Base-by-base conservation (phyloP, 2,888 invertebrate genomes). In the Desoria tigrina region DNA sequence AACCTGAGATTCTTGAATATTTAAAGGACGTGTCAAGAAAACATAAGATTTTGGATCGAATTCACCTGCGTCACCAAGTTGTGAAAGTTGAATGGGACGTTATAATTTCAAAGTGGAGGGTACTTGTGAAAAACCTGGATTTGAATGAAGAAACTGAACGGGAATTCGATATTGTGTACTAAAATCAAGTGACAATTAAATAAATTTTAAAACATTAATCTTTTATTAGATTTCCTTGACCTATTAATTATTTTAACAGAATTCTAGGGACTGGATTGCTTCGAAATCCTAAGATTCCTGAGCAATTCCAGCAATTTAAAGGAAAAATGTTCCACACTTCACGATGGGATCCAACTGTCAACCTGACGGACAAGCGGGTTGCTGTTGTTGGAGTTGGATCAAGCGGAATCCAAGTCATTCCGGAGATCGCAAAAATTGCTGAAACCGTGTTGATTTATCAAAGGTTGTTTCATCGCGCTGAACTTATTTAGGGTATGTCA, bases 1-100 rank as follows among this genome's bases (percentile, higher is more conserved):
- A 54, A 9, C 11, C 9, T 9, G 61, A 61, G 27, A 61, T 61
- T 39, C 21, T 42, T 3, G 18, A 39, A 18, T 61, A 61, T 27
- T 32, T 61, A n/a, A 16, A 42, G 24, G 28, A 42, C 18, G 28
- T 45, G 18, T 11, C 39, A 2, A 11, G 3, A 7, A 61, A 61
- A 53, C 39, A 61, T 37, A 53, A 53, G 2, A 18, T 61, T 4
- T 61, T 37, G n/a, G 9, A 3, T 4, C n/a, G 53, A 16, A 61
- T 61, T 18, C 7, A 9, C 4, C 53, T 61, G n/a, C 18, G 53
- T 7, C 32, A 51, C 26, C 21, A 23, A 49, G 42, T 61, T 3
- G 3, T 32, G 23, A 24, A 24, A 32, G 16, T 53, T 24, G n/a
- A 28, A 26, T 61, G 61, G 61, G 26, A 61, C 37, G 24, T 39